Percentiles rank a stretch among this genome's conserved stretches.
Evolutionary conservation across 1,140 invertebrate genomes (phyloP).

Genomic region (Drosophila sulfurigaster): DNA sequence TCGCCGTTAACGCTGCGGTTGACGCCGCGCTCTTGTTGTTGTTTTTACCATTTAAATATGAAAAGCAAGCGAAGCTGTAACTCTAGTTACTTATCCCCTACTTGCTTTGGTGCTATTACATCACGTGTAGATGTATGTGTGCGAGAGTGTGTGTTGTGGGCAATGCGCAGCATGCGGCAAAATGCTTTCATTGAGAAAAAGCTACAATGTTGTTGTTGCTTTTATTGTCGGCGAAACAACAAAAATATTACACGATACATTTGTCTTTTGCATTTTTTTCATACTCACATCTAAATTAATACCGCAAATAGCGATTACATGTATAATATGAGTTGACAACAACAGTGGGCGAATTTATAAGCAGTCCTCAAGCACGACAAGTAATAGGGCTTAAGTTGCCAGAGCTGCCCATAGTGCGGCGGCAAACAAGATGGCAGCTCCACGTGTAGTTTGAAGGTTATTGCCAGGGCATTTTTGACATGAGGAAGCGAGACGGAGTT

Average conservation of each 20-base stretch:
- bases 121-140: constrained; percentile 40
- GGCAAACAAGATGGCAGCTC: background rate
- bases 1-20: background rate
- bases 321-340: constrained; percentile 22
- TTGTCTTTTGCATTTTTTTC: constrained; percentile 51
- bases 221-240: constrained; percentile 46
- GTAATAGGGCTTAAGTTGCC: background rate
- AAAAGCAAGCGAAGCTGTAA: constrained; percentile 65
- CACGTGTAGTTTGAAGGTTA: constrained; percentile 59
- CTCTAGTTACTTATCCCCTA: constrained; percentile 69
- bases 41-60: constrained; percentile 74
- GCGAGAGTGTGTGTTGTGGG: constrained; percentile 27
- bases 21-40: constrained; percentile 40
- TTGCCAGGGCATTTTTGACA: constrained; percentile 50
- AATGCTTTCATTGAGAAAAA: constrained; percentile 75
- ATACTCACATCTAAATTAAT: background rate
- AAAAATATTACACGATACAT: constrained; percentile 56
- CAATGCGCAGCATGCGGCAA: constrained; percentile 57
- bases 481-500: constrained; percentile 23
- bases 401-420: constrained; percentile 28
- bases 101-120: constrained; percentile 74
- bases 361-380: background rate
- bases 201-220: constrained; percentile 12
- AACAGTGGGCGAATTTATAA: constrained; percentile 25
- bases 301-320: constrained; percentile 30